These are phyloP conservation scores for Periophthalmus modestus DNA, from an alignment of 2,113 vertebrate species.

Conservation along the genomic window DNA sequence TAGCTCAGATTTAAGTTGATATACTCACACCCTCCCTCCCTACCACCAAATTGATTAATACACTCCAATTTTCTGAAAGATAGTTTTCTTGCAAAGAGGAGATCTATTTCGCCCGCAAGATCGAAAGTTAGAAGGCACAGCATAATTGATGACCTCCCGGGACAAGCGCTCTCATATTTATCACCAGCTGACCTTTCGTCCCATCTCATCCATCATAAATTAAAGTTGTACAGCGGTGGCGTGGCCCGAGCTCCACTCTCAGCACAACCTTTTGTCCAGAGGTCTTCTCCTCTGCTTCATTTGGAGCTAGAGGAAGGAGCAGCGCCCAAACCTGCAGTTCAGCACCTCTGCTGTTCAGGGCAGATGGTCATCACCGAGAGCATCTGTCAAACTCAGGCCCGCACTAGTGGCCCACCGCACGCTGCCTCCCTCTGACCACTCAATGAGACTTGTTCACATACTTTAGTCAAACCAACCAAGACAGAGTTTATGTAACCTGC, in stretches of 20 bases:
- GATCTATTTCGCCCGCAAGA: slow-evolving; percentile 80
- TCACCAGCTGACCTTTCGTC: slow-evolving; percentile 89
- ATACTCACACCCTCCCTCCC: slow-evolving; percentile 30
- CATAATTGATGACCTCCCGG: slow-evolving; percentile 84
- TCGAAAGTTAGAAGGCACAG: slow-evolving; percentile 80
- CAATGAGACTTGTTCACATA: background rate
- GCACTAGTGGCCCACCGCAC: slow-evolving; percentile 55
- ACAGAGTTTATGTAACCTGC: no score
- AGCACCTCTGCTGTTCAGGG: slow-evolving; percentile 80
- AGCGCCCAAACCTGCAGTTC: slow-evolving; percentile 75
- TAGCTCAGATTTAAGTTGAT: slow-evolving; percentile 57
- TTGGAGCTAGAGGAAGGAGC: slow-evolving; percentile 75
- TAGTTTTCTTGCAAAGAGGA: slow-evolving; percentile 78
- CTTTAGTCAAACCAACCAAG: no score
- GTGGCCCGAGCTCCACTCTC: slow-evolving; percentile 77
- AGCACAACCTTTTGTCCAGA: slow-evolving; percentile 87
- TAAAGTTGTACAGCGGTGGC: slow-evolving; percentile 89
- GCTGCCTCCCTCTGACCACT: slow-evolving; percentile 30
- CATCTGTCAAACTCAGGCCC: slow-evolving; percentile 80
- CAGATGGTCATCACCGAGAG: slow-evolving; percentile 78
- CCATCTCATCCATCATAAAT: slow-evolving; percentile 91
- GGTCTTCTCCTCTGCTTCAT: slow-evolving; percentile 80
- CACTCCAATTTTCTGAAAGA: slow-evolving; percentile 78
- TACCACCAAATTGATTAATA: slow-evolving; percentile 76
- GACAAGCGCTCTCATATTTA: slow-evolving; percentile 85